These are phyloP conservation scores for Arion vulgaris DNA, from an alignment of 1,140 invertebrate species.

Conservation along the genomic window DNA sequence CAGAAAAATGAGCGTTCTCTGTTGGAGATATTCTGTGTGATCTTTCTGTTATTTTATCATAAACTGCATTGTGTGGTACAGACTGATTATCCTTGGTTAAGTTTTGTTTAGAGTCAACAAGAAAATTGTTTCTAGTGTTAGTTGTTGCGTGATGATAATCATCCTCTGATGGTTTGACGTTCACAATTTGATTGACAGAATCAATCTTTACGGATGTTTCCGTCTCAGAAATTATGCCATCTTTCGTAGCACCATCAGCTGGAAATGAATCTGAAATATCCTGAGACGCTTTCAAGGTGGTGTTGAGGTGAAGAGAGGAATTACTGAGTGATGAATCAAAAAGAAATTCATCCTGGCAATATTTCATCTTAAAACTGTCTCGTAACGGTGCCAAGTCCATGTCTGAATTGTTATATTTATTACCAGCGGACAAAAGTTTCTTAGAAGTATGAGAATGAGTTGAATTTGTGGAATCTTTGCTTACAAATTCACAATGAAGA, in stretches of 20 bases:
- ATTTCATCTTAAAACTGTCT: neutral
- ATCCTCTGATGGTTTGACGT: neutral
- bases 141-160: neutral
- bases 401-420: neutral
- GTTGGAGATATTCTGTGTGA: neutral
- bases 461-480: neutral
- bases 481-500: neutral
- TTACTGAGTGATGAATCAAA: neutral
- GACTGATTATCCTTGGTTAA: neutral
- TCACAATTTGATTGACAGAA: neutral
- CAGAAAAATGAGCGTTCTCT: neutral
- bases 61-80: neutral
- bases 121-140: neutral
- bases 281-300: neutral
- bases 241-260: neutral
- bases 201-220: neutral
- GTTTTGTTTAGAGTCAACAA: neutral
- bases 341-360: constrained; percentile 17
- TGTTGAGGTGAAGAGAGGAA: neutral
- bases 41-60: neutral
- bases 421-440: neutral
- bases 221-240: neutral
- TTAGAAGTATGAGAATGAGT: neutral
- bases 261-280: neutral
- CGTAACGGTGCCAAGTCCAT: neutral